phyloP scores from a whole-genome alignment of 1,140 invertebrate genomes.

The Orchesella cincta region DNA sequence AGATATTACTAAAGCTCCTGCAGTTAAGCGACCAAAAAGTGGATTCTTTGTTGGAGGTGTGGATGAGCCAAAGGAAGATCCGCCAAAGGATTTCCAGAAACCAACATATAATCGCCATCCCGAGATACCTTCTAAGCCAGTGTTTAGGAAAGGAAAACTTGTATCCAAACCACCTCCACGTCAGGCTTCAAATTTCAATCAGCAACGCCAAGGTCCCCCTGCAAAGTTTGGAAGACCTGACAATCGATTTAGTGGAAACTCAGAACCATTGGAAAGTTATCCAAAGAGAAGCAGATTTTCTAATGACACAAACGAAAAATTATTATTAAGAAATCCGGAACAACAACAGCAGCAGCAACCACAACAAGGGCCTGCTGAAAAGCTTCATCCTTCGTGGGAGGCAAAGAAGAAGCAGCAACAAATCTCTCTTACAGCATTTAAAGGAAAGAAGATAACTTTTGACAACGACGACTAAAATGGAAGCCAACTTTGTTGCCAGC shows the following conservation, averaged over 20 bases:
- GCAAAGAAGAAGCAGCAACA: conserved; percentile 55
- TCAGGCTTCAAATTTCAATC: neutral
- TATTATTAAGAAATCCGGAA: neutral
- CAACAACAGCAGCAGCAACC: neutral
- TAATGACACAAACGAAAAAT: neutral
- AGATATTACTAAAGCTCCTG: neutral
- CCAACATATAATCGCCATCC: neutral
- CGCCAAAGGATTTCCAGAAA: neutral
- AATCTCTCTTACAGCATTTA: conserved; percentile 51
- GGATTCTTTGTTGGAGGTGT: conserved; percentile 49
- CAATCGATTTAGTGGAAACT: conserved; percentile 7
- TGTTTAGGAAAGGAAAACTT: conserved; percentile 36
- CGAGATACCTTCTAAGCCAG: conserved; percentile 2
- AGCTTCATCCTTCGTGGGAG: conserved; percentile 58
- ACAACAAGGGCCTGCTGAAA: conserved; percentile 32
- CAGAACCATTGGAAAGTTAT: neutral
- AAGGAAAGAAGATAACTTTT: conserved; percentile 57
- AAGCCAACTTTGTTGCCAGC: conserved; percentile 56
- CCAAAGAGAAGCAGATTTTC: conserved; percentile 14
- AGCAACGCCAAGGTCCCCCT: neutral
- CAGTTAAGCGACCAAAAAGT: conserved; percentile 38
- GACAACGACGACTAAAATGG: conserved; percentile 48
- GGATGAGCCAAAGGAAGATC: conserved; percentile 32
- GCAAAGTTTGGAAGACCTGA: neutral
- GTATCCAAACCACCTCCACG: conserved; percentile 27